Percentiles rank a stretch among this genome's conserved stretches.
Conservation (phyloP, 2,888 invertebrate species). For the Lumbricus terrestris region DNA sequence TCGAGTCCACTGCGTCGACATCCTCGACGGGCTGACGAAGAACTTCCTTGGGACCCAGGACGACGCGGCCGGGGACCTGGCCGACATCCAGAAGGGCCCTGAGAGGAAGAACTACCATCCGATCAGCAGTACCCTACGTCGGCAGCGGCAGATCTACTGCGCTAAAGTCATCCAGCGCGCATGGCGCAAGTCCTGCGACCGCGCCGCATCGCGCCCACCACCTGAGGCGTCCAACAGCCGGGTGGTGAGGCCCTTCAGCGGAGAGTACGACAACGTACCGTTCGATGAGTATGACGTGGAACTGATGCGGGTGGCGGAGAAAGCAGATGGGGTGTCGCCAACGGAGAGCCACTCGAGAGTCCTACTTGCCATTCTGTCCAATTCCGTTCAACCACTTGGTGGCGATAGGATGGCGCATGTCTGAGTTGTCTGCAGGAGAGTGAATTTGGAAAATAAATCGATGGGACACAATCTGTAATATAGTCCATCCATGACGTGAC, state of each 20-base stretch:
- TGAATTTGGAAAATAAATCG: too few species aligned
- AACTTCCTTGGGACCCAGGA: conserved; percentile 97
- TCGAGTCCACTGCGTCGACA: conserved; percentile 96
- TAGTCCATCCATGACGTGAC: not conserved
- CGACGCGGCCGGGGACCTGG: conserved; percentile 61
- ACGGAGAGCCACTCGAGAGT: not conserved
- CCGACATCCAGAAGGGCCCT: conserved; percentile 41
- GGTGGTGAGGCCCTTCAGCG: not conserved
- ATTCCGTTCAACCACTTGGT: not conserved
- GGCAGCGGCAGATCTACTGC: conserved; percentile 94
- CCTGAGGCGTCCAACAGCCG: not conserved
- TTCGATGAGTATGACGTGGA: not conserved
- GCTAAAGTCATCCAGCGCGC: conserved; percentile 85
- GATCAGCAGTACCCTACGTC: conserved; percentile 89
- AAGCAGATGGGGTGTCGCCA: not conserved
- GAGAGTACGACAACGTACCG: not conserved
- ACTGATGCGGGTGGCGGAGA: not conserved
- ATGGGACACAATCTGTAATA: too few species aligned
- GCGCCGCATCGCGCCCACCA: not conserved
- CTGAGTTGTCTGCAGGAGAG: not conserved
- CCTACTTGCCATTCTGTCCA: not conserved
- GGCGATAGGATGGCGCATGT: not conserved
- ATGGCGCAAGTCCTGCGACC: conserved; percentile 27
- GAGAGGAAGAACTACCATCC: conserved; percentile 86
- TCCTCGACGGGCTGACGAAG: conserved; percentile 94